Evolutionary conservation across 2,888 invertebrate species (phyloP), one percentile per base, ranked within the genome.

Genomic region (Hoplodrina blanda): DNA sequence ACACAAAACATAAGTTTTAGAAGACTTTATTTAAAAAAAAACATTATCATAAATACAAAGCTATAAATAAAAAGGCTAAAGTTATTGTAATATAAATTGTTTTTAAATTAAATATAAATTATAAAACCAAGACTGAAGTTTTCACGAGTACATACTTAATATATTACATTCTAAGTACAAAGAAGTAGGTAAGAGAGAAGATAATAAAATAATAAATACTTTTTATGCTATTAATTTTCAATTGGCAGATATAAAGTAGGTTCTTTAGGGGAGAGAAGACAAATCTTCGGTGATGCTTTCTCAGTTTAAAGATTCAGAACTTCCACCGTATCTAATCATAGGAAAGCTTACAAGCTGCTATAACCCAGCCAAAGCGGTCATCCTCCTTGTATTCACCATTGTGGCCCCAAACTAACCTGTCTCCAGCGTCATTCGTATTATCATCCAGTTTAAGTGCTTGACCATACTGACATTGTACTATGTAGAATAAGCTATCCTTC

Each of bases 401-500:
- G 54, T 82, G 65, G 1, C 86, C 84, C 74, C 81, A 84, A 17
- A 88, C 57, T 10, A 44, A 44, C 37, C 86, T 75, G 57, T 87
- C 85, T 17, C 78, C 80, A 25, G 25, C 11, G 0, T 25, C 0
- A 20, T 73, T 66, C 0, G n/a, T 30, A 10, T 83, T 82, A 1
- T 62, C 44, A 6, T 15, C 57, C 6, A 71, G 54, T 60, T 86
- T 87, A 49, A 89, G 66, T 30, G 83, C 83, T 57, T 85, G 79
- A 10, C 62, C 62, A 61, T 81, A 88, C 37, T 84, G 52, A 46
- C 66, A 66, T 65, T 89, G 85, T 5, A 85, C 69, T 19, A 90
- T 83, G 50, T 72, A 78, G 69, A 90, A 90, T 3, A 84, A 11
- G 3, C 13, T 41, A 13, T 41, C 41, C 7, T 33, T 25, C 2